These are phyloP conservation scores for Pseudorhombus dupliciocellatus DNA, from an alignment of 2,113 vertebrate species.

Conservation along the genomic window DNA sequence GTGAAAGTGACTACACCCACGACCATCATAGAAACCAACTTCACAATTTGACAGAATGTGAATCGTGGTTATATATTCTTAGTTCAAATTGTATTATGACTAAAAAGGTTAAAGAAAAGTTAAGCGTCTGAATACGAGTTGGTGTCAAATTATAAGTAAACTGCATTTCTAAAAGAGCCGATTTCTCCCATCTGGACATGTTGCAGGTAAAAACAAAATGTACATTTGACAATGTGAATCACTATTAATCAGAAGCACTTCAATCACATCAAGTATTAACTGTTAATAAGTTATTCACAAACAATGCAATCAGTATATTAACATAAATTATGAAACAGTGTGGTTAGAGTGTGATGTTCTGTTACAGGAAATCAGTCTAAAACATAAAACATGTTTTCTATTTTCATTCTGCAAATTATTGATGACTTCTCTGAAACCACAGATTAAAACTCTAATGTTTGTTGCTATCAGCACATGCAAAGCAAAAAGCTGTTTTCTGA, in stretches of 20 bases:
- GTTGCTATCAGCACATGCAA: constrained; percentile 56
- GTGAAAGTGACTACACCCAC: neutral
- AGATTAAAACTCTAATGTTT: neutral
- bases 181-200: neutral
- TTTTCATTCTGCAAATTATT: neutral
- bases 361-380: neutral
- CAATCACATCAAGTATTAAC: constrained; percentile 51
- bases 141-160: neutral
- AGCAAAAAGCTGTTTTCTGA: constrained; percentile 34
- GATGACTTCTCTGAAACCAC: neutral
- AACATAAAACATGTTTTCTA: neutral
- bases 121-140: neutral
- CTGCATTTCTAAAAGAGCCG: neutral
- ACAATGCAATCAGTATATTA: constrained; percentile 17
- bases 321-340: too few relatives aligned
- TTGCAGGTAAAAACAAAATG: neutral
- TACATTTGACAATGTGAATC: neutral
- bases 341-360: constrained; percentile 25
- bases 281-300: constrained; percentile 46
- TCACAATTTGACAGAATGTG: neutral
- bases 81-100: neutral
- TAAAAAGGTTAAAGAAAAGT: neutral
- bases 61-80: neutral
- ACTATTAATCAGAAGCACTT: constrained; percentile 4
- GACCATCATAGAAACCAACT: neutral